Evolutionary conservation across 2,113 vertebrate species (phyloP), one percentile per base, ranked within the genome.

Genomic region (Phaethornis superciliosus): DNA sequence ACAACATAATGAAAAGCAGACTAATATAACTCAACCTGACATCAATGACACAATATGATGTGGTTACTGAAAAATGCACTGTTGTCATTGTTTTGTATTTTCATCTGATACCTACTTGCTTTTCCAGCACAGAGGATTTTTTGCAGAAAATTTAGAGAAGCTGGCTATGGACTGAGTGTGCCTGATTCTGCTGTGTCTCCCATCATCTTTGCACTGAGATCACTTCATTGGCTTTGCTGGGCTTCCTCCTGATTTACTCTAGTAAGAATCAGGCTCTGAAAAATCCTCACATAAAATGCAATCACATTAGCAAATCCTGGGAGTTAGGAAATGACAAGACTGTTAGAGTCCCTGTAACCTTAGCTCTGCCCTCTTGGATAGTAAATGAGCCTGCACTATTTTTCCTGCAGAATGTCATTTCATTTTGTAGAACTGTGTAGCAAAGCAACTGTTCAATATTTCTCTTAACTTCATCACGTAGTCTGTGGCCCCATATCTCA

Each of bases 21-120:
- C 91, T 79, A 96, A 96, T 88, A 82, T 83, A 96, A 97, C 90
- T 85, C 81, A 95, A 68, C 42, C 71, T 95, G 94, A 95, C 93
- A 94, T 58, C 71, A 88, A 7, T 95, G 95, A 96, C 95, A 96
- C 92, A 95, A 96, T 94, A 88, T 74, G 93, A 97, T 96, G 91
- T 96, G 96, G 96, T 95, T 88, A 91, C 81, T 85, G 91, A 94
- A 77, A 93, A 96, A 92, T 89, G 94, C 93, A 68, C 79, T 80
- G 82, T 87, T 96, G 92, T 90, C 95, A 92, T 72, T 89, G 90
- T 70, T 95, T 94, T 70, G 54, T 85, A 76, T 93, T 95, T 93
- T 71, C 55, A 51, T 79, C 81, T 56, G 80, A 93, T 94, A 90
- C 71, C 42, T 75, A 30, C 55, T 88, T 91, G 46, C 68, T 72